Percentiles rank a stretch among this genome's conserved stretches.
Conservation (phyloP, 2,113 vertebrate species). For the Rallus limicola region DNA sequence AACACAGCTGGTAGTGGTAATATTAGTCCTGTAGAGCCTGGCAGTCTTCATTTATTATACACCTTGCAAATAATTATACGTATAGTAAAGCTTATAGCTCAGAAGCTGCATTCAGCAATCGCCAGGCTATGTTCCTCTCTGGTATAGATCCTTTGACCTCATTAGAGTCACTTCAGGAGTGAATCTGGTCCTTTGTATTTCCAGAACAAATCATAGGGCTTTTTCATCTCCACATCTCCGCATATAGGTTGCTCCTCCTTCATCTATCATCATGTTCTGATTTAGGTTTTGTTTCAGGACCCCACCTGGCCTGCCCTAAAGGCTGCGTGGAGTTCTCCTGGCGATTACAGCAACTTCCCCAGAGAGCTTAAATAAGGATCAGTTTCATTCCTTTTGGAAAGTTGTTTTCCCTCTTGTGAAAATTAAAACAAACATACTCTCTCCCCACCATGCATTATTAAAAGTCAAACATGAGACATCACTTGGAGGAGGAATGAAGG, state of each 20-base stretch:
- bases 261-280: neutral
- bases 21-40: neutral
- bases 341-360: neutral
- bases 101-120: neutral
- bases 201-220: neutral
- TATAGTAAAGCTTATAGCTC: neutral
- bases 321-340: neutral
- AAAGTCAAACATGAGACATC: neutral
- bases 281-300: neutral
- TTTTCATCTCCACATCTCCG: neutral
- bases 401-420: neutral
- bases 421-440: neutral
- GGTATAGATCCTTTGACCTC: neutral
- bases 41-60: neutral
- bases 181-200: neutral
- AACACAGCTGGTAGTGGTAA: constrained; percentile 27
- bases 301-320: neutral
- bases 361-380: neutral
- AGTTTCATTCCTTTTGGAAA: neutral
- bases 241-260: neutral
- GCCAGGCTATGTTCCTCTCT: neutral
- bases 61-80: neutral
- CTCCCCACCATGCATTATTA: neutral
- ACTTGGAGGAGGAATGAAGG: neutral
- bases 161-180: neutral